phyloP scores from a whole-genome alignment of 2,113 vertebrate species.

The Cichladusa arquata region DNA sequence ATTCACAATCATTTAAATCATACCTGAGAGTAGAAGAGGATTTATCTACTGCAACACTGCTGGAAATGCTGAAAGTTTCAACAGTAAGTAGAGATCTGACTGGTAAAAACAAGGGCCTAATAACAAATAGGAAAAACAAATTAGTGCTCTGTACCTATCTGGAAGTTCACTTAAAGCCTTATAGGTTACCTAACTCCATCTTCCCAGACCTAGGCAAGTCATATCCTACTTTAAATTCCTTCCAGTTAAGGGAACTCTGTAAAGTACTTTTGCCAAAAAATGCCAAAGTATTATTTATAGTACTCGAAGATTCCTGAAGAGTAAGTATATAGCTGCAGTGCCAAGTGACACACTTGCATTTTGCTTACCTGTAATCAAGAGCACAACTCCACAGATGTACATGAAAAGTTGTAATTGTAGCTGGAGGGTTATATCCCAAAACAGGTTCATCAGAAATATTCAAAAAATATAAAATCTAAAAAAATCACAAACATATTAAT shows the following conservation, averaged over 20 bases:
- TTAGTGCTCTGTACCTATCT: not conserved
- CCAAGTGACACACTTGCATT: not conserved
- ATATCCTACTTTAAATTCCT: not conserved
- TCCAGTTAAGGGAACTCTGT: not conserved
- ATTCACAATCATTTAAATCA: not conserved
- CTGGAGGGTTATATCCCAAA: constrained; percentile 91
- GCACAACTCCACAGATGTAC: constrained; percentile 97
- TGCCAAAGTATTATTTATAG: not conserved
- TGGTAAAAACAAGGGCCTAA: constrained; percentile 91
- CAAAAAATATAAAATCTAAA: constrained; percentile 92
- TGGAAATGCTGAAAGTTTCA: constrained; percentile 97
- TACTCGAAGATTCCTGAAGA: not conserved
- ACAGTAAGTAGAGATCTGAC: constrained; percentile 88
- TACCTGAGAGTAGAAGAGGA: constrained; percentile 94
- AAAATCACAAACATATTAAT: constrained; percentile 48
- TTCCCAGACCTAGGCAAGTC: not conserved
- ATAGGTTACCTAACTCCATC: not conserved
- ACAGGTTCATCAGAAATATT: constrained; percentile 96
- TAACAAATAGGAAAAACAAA: not conserved
- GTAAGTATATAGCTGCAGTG: not conserved
- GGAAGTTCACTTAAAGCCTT: not conserved
- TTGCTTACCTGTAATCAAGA: constrained; percentile 89
- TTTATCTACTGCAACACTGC: constrained; percentile 89
- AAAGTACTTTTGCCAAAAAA: not conserved
- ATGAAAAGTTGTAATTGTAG: constrained; percentile 90